Conservation (phyloP, 1,140 invertebrate genomes). For the Zaprionus inermis region DNA sequence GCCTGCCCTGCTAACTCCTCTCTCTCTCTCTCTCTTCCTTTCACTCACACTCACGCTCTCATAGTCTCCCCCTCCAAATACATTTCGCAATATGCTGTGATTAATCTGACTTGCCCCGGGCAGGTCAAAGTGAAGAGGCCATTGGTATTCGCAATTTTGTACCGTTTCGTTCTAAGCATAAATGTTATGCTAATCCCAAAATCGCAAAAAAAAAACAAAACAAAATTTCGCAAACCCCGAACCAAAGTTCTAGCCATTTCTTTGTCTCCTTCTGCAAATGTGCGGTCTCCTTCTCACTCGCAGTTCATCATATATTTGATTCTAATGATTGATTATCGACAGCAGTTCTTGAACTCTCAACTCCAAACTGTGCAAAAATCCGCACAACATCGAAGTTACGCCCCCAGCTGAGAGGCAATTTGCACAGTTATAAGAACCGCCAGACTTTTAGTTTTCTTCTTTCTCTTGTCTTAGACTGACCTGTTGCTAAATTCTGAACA, state of each 20-base stretch:
- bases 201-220: conserved; percentile 31
- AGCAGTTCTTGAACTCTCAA: conserved; percentile 15
- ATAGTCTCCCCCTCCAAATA: background rate
- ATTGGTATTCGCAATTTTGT: conserved; percentile 8
- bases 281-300: background rate
- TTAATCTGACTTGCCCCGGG: conserved; percentile 58
- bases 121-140: conserved; percentile 69
- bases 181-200: conserved; percentile 64
- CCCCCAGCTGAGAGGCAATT: conserved; percentile 26
- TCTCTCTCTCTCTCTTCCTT: background rate
- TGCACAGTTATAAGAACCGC: conserved; percentile 6
- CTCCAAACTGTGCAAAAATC: conserved; percentile 33
- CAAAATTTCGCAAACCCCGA: background rate
- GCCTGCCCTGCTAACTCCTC: background rate
- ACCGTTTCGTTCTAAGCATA: background rate
- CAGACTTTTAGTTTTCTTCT: conserved; percentile 7
- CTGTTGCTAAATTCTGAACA: background rate
- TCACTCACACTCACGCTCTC: background rate
- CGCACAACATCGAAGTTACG: background rate
- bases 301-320: background rate
- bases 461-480: background rate
- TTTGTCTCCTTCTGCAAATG: no score
- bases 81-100: conserved; percentile 16
- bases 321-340: conserved; percentile 41
- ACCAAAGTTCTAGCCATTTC: background rate